Evolutionary conservation across 2,888 invertebrate genomes (phyloP), one percentile per base, ranked within the genome.

Genomic region (Caenorhabditis sp.): DNA sequence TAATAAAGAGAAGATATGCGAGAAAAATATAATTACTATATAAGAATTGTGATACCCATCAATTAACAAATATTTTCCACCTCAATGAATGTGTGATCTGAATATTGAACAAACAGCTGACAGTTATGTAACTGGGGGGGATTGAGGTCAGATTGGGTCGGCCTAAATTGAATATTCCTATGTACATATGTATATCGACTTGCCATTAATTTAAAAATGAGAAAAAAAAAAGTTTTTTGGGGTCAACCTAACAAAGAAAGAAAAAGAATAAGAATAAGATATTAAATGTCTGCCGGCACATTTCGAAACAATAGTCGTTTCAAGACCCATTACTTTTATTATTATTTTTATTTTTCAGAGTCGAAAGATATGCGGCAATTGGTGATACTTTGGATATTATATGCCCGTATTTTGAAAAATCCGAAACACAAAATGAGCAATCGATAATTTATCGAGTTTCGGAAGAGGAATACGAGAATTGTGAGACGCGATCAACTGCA

Each of bases 321-420:
- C 52, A 23, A 12, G 43, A 43, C 43, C 54, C 54, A 54, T 54
- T 54, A 25, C 12, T 14, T 43, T 17, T 43, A 17, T 43, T 17
- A 10, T 5, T 5, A n/a, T 10, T 50, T 26, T 3, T 0, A 14
- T 12, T 21, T 80, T 80, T 25, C 74, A 80, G 80, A 62, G 71
- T 76, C 26, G 80, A 80, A 69, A 73, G 80, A 43, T 80, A 77
- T 50, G 80, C 80, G 17, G 80, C 78, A 50, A 77, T 78, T 21
- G 82, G 80, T 23, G 82, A 82, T 65, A 73, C 77, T 3, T 63
- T 82, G n/a, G 82, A 82, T 63, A 80, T 82, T 10, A 54, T 72
- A 17, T 82, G 82, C 56, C 82, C 82, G 25, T 74, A 54, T 63
- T 77, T 69, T 65, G 77, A 70, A 36, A 64, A 69, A 27, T 61